A percentile compares a stretch with the other conserved stretches of the same genome.
phyloP scores from a whole-genome alignment of 2,888 invertebrate species.

The Lypha dubia region DNA sequence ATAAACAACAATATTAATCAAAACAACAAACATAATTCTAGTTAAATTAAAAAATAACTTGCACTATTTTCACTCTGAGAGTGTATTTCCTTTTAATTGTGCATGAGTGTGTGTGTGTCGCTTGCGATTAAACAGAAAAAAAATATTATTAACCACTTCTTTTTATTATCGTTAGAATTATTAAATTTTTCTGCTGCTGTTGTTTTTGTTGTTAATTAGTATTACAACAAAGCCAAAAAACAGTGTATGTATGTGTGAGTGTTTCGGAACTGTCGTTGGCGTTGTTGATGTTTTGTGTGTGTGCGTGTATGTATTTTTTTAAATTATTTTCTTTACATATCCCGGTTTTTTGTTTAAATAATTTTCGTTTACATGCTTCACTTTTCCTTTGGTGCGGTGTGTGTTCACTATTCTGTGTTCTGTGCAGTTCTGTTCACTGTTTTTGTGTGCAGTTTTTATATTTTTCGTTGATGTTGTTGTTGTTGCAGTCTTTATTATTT shows the following conservation, averaged over 20 bases:
- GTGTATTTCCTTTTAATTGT: not conserved
- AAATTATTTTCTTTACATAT: conserved; percentile 66
- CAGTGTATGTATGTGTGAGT: not conserved
- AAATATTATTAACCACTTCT: conserved; percentile 37
- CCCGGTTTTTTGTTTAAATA: conserved; percentile 66
- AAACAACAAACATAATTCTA: conserved; percentile 4
- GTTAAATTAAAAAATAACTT: not conserved
- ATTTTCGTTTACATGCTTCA: conserved; percentile 71
- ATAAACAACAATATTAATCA: not conserved
- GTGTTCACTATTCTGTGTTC: conserved; percentile 62
- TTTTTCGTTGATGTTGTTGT: conserved; percentile 40
- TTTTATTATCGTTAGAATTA: conserved; percentile 26
- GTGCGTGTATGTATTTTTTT: conserved; percentile 42
- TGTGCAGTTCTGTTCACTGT: conserved; percentile 67
- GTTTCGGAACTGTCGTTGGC: conserved; percentile 39
- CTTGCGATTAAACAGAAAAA: not conserved
- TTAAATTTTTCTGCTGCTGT: conserved; percentile 10
- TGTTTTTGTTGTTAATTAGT: conserved; percentile 23
- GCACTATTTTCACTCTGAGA: conserved; percentile 16
- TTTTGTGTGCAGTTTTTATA: conserved; percentile 57
- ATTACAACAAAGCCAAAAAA: conserved; percentile 29
- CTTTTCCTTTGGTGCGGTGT: conserved; percentile 67
- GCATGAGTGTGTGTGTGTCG: conserved; percentile 19
- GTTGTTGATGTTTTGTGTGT: not conserved
- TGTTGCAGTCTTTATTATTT: conserved; percentile 56